A percentile compares a stretch with the other conserved stretches of the same genome.
Conservation (phyloP, 1,140 invertebrate genomes). For the Lucilia cuprina region DNA sequence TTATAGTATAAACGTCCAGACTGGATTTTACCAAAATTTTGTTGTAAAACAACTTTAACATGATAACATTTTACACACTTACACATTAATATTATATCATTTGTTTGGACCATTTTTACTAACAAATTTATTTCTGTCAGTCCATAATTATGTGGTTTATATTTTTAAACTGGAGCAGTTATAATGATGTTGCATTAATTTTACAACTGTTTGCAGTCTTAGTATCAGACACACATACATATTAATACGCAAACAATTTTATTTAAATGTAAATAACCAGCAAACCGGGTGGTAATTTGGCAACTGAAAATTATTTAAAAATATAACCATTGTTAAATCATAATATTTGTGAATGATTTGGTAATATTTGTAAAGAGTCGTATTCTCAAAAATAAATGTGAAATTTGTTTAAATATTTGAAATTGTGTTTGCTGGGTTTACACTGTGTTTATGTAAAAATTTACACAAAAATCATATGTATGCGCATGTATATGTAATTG, state of each 20-base stretch:
- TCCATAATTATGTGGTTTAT: background rate
- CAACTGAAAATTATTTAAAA: too few relatives aligned
- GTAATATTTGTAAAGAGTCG: too few relatives aligned
- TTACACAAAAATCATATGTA: too few relatives aligned
- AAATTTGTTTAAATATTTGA: background rate
- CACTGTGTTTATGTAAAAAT: background rate
- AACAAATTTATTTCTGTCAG: slow-evolving; percentile 8
- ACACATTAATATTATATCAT: background rate
- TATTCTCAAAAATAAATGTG: too few relatives aligned
- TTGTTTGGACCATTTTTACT: background rate
- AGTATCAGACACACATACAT: background rate
- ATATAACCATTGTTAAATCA: too few relatives aligned
- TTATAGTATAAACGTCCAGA: too few relatives aligned
- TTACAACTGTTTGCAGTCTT: background rate
- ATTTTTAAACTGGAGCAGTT: background rate
- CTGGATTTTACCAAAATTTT: too few relatives aligned
- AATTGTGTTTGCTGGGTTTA: background rate
- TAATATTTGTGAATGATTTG: too few relatives aligned
- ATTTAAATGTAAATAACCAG: too few relatives aligned
- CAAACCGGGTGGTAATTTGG: too few relatives aligned
- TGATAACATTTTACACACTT: background rate
- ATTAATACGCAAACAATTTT: too few relatives aligned
- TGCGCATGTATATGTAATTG: background rate
- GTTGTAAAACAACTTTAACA: background rate
- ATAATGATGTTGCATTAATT: slow-evolving; percentile 5